phyloP scores from a whole-genome alignment of 2,113 vertebrate genomes.

The Gulo gulo region DNA sequence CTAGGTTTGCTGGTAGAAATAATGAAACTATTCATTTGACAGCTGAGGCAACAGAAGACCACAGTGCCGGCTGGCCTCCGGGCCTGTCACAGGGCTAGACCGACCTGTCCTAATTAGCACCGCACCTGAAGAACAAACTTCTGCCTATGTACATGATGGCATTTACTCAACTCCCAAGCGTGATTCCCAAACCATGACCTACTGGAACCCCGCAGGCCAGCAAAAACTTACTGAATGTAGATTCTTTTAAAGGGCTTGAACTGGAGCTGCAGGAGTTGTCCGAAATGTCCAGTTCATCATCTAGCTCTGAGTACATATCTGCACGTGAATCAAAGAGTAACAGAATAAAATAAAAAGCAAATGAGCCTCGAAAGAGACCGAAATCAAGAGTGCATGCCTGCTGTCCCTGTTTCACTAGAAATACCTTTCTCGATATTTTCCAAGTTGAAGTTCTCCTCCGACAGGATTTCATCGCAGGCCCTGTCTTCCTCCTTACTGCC shows the following conservation, averaged over 20 bases:
- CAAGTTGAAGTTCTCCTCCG: conserved; percentile 69
- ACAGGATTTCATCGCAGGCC: conserved; percentile 65
- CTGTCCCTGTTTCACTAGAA: background rate
- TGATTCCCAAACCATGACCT: background rate
- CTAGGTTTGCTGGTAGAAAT: background rate
- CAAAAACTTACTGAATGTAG: conserved; percentile 78
- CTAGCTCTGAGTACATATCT: conserved; percentile 81
- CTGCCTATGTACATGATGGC: rapidly evolving
- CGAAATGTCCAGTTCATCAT: conserved; percentile 76
- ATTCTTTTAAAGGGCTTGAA: conserved; percentile 78
- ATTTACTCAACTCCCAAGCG: background rate
- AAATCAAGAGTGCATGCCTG: rapidly evolving
- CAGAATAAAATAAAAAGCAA: background rate
- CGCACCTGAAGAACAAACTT: background rate
- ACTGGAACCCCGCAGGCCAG: background rate
- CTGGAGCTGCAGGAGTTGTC: conserved; percentile 76
- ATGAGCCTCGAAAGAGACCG: background rate
- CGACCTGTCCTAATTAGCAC: background rate
- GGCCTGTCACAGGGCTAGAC: background rate
- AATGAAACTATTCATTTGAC: background rate
- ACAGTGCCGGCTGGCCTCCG: background rate
- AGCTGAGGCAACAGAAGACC: background rate
- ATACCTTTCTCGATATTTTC: conserved; percentile 80
- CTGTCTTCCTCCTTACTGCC: conserved; percentile 72
- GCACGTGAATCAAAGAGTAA: background rate